Evolutionary conservation across 2,888 invertebrate species (phyloP).

Genomic region (Masnerella sp.): DNA sequence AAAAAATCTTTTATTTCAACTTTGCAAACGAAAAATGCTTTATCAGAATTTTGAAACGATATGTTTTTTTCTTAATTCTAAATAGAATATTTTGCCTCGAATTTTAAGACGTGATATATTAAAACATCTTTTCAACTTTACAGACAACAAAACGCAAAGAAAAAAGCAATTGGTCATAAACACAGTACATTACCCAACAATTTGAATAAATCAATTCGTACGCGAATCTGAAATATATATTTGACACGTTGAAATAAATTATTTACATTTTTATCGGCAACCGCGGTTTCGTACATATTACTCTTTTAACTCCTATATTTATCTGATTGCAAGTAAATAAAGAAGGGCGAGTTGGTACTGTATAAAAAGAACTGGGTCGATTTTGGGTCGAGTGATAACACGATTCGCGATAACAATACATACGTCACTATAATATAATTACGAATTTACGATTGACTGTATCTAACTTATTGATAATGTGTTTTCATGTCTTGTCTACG

Average conservation of each 20-base stretch:
- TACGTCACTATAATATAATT: slow-evolving; percentile 25
- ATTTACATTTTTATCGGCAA: slow-evolving; percentile 22
- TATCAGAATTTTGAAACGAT: too few relatives aligned
- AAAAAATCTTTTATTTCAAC: too few relatives aligned
- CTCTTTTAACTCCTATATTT: slow-evolving; percentile 1
- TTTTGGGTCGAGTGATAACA: slow-evolving; percentile 30
- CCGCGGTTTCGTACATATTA: slow-evolving; percentile 19
- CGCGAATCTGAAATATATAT: slow-evolving; percentile 2
- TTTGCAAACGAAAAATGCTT: too few relatives aligned
- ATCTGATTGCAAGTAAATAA: slow-evolving; percentile 30
- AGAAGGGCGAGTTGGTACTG: slow-evolving; percentile 5
- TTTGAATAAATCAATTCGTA: too few relatives aligned
- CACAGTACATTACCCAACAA: too few relatives aligned
- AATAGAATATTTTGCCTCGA: too few relatives aligned
- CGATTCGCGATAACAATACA: slow-evolving; percentile 13
- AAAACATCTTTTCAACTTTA: too few relatives aligned
- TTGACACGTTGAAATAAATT: slow-evolving; percentile 4
- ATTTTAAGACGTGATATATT: too few relatives aligned
- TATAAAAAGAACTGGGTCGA: slow-evolving; percentile 34
- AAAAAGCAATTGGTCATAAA: too few relatives aligned
- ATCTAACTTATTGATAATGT: slow-evolving; percentile 2
- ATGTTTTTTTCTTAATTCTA: too few relatives aligned
- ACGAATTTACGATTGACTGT: slow-evolving; percentile 11
- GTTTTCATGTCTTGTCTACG: neutral
- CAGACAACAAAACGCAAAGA: too few relatives aligned